Base-by-base conservation (phyloP, 2,888 invertebrate genomes). In the Ormia ochracea region DNA sequence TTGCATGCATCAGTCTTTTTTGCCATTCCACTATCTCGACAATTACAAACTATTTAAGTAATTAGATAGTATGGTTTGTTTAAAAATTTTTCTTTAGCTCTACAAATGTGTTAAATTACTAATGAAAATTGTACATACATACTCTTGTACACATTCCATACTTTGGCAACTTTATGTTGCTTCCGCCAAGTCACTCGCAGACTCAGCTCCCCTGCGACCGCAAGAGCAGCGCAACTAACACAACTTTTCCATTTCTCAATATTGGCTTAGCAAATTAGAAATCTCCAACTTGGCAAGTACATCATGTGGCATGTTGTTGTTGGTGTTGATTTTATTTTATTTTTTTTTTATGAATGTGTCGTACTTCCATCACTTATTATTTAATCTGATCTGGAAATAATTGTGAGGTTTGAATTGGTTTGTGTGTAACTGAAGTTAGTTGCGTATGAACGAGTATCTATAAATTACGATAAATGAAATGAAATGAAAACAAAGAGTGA, bases 371-470 rank as follows among this genome's bases (percentile, higher is more conserved):
- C 76, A 76, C 76, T 80, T 80, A 73, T 80, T 76, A 73, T 73
- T 76, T 80, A 80, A 80, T 76, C 80, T 77, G 76, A 77, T 76
- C 76, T 76, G 61, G 68, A 72, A 77, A 68, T 80, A 80, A 80
- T 80, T 76, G 54, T 41, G 50, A 50, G 75, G 61, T 56, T 76
- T 72, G 61, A 69, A 65, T 69, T 70, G 78, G 33, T 61, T 43
- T 41, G 45, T 31, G 10, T 66, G 52, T 54, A 43, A 52, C 43
- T 56, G 19, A 19, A 72, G 33, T 33, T 36, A 21, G 45, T 48
- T 65, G 56, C 45, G 56, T 65, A 19, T 26, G 21, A 21, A 21
- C n/a, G n/a, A 31, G 23, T 48, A 23, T 21, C 26, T 69, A 45
- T 38, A 38, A 66, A 65, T 58, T 56, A 38, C 56, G 56, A 33